phyloP scores from a whole-genome alignment of 2,888 invertebrate species.

The Eupithecia inturbata region DNA sequence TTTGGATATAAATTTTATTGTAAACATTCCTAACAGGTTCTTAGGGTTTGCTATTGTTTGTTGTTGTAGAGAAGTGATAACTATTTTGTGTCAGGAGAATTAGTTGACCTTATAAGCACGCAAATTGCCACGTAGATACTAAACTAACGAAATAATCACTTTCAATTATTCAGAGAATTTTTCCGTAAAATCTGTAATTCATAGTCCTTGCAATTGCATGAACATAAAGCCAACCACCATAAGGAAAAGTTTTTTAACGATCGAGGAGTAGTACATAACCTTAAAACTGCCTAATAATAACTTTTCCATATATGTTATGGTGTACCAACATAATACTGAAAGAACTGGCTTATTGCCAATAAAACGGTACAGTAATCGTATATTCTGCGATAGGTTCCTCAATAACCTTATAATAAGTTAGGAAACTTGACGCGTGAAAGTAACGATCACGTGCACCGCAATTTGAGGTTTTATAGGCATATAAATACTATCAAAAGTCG shows the following conservation, averaged over 20 bases:
- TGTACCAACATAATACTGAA: neutral
- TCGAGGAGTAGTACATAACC: neutral
- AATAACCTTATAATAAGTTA: neutral
- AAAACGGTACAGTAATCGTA: neutral
- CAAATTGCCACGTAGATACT: neutral
- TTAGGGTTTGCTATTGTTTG: neutral
- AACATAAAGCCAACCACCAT: neutral
- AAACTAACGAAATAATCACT: neutral
- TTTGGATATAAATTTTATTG: neutral
- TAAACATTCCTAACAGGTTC: neutral
- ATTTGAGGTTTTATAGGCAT: slow-evolving; percentile 12
- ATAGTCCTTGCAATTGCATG: neutral
- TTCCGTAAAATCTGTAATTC: neutral
- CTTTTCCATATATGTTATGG: neutral
- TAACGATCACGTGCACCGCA: slow-evolving; percentile 1
- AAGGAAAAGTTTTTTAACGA: neutral
- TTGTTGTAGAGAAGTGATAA: neutral
- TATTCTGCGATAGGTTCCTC: neutral
- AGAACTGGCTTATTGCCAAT: neutral
- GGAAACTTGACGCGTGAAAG: slow-evolving; percentile 24
- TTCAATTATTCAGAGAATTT: neutral
- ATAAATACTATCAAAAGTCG: neutral
- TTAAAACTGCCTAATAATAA: neutral
- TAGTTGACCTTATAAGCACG: neutral
- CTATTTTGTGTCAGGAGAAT: no score